These are phyloP conservation scores for Myotis vivesi DNA, from an alignment of 2,797 vertebrate species.

Conservation along the genomic window DNA sequence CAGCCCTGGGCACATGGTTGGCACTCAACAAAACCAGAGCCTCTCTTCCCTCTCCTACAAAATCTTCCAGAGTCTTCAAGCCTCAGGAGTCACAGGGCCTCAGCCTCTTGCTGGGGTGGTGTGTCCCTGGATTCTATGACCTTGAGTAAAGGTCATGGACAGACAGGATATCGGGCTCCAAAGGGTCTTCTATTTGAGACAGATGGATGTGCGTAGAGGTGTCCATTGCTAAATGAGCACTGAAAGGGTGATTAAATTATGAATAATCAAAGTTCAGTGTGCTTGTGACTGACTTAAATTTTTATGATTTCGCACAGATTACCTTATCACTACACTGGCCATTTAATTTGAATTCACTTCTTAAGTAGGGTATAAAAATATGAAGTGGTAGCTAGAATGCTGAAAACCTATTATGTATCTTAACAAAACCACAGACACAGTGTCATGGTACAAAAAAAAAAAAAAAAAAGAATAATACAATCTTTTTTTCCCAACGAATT, in stretches of 20 bases:
- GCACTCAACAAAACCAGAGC: background rate
- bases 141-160: background rate
- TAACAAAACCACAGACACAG: background rate
- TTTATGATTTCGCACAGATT: background rate
- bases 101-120: too few relatives aligned
- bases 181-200: background rate
- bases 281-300: background rate
- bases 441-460: background rate
- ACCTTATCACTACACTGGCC: background rate
- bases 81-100: too few relatives aligned
- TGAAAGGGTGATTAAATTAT: background rate
- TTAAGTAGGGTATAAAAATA: background rate
- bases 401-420: background rate
- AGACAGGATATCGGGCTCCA: background rate
- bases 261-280: background rate
- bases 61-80: background rate
- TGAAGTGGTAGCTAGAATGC: background rate
- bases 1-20: accelerated
- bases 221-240: background rate
- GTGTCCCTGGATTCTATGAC: background rate
- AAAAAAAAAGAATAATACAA: background rate
- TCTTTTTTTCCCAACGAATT: background rate
- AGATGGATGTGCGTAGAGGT: background rate
- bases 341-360: background rate
- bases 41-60: background rate